A percentile compares a stretch with the other conserved stretches of the same genome.
These are phyloP conservation scores for Silvanus unidentatus DNA, from an alignment of 2,888 invertebrate genomes.

Conservation along the genomic window DNA sequence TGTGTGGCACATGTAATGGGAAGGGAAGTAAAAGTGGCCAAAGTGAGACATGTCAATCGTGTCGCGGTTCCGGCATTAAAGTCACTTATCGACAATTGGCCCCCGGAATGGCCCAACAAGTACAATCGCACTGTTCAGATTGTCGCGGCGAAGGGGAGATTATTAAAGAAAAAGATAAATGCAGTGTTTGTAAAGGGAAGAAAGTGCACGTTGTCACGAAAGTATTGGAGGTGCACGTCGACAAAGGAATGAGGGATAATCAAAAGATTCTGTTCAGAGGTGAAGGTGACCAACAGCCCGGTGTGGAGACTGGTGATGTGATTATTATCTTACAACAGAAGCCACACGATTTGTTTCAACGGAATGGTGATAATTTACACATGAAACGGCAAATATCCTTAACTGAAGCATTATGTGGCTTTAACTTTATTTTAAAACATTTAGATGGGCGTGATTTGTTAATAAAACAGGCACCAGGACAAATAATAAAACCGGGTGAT, in stretches of 20 bases:
- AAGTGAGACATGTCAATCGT: constrained; percentile 61
- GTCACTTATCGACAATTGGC: constrained; percentile 67
- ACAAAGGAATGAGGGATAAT: constrained; percentile 79
- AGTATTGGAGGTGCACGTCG: constrained; percentile 80
- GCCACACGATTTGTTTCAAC: constrained; percentile 71
- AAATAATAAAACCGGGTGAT: constrained; percentile 77
- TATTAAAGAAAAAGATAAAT: constrained; percentile 76
- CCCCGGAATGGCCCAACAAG: constrained; percentile 59
- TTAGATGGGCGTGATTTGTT: constrained; percentile 81
- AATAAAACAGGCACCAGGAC: constrained; percentile 70
- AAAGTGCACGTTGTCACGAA: constrained; percentile 79
- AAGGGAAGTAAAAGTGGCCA: constrained; percentile 66
- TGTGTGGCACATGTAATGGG: constrained; percentile 73
- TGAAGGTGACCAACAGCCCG: constrained; percentile 88
- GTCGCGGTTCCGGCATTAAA: constrained; percentile 74
- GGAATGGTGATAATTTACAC: constrained; percentile 68
- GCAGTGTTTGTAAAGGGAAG: constrained; percentile 75
- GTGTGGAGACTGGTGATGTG: constrained; percentile 81
- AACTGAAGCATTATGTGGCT: constrained; percentile 88
- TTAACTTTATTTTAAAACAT: constrained; percentile 77
- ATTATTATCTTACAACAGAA: constrained; percentile 79
- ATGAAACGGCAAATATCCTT: constrained; percentile 71
- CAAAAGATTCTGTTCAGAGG: constrained; percentile 81
- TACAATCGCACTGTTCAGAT: constrained; percentile 56
- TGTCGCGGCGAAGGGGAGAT: constrained; percentile 67